These are phyloP conservation scores for Cataglyphis rosenhaueri DNA, from an alignment of 2,888 invertebrate genomes.

Conservation along the genomic window DNA sequence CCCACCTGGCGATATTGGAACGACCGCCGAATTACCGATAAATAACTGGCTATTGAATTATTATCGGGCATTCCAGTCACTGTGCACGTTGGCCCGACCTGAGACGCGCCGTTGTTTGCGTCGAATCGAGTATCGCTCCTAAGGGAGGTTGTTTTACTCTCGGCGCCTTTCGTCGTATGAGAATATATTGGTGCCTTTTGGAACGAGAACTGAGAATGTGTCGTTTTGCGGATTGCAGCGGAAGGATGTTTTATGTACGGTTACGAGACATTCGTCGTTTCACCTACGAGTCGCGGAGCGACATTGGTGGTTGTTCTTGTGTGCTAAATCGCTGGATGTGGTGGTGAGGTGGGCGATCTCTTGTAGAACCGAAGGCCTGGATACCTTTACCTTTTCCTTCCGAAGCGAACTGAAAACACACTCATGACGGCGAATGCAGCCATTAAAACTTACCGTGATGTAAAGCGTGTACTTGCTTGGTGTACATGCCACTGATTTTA, in stretches of 20 bases:
- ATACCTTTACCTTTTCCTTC: not conserved
- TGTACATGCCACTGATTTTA: conserved; percentile 58
- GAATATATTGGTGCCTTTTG: conserved; percentile 17
- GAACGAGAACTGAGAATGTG: conserved; percentile 28
- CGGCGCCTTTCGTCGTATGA: conserved; percentile 23
- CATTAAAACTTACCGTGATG: conserved; percentile 46
- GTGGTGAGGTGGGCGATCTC: not conserved
- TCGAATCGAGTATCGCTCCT: conserved; percentile 51
- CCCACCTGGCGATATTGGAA: conserved; percentile 78
- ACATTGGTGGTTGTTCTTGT: not conserved
- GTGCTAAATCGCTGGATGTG: not conserved
- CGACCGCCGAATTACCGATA: conserved; percentile 76
- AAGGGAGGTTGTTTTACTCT: conserved; percentile 18
- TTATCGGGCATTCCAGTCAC: conserved; percentile 60
- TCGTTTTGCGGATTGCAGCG: not conserved
- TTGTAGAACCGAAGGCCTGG: not conserved
- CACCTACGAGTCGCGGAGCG: not conserved
- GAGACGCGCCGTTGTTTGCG: conserved; percentile 45
- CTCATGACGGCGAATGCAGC: conserved; percentile 26
- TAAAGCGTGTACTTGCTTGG: conserved; percentile 44
- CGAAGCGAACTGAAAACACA: conserved; percentile 33
- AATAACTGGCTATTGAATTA: conserved; percentile 80
- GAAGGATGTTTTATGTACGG: conserved; percentile 36
- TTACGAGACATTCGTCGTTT: conserved; percentile 34
- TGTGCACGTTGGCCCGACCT: conserved; percentile 47